A percentile compares a stretch with the other conserved stretches of the same genome.
Evolutionary conservation across 2,113 vertebrate genomes (phyloP).

Genomic region (Halcyon senegalensis): DNA sequence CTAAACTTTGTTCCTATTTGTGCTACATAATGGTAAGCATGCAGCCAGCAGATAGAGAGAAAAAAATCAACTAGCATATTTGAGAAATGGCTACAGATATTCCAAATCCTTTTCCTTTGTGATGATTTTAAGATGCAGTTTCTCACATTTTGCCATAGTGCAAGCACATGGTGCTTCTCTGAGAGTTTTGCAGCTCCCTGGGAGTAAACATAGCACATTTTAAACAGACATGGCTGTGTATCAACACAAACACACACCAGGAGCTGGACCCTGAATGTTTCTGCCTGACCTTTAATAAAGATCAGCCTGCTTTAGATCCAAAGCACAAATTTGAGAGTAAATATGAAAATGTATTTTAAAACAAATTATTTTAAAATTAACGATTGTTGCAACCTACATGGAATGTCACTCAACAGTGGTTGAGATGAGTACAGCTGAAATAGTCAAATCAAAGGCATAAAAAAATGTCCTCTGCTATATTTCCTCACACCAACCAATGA

Average conservation of each 20-base stretch:
- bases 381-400: not conserved
- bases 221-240: not conserved
- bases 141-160: not conserved
- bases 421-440: not conserved
- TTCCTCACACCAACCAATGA: not conserved
- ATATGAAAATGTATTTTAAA: not conserved
- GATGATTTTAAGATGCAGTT: not conserved
- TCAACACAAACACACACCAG: not conserved
- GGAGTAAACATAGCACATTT: not conserved
- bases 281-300: not conserved
- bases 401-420: not conserved
- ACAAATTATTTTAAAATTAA: constrained; percentile 6
- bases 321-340: not conserved
- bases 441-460: not conserved
- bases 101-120: not conserved
- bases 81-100: not conserved
- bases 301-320: not conserved
- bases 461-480: not conserved
- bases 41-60: not conserved
- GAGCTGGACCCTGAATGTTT: not conserved
- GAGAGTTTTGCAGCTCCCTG: not conserved
- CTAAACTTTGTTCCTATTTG: not conserved
- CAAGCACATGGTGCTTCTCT: not conserved
- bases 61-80: not conserved
- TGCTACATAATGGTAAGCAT: not conserved